These are phyloP conservation scores for Chymomyza caudatula DNA, from an alignment of 2,888 invertebrate species.

Conservation along the genomic window DNA sequence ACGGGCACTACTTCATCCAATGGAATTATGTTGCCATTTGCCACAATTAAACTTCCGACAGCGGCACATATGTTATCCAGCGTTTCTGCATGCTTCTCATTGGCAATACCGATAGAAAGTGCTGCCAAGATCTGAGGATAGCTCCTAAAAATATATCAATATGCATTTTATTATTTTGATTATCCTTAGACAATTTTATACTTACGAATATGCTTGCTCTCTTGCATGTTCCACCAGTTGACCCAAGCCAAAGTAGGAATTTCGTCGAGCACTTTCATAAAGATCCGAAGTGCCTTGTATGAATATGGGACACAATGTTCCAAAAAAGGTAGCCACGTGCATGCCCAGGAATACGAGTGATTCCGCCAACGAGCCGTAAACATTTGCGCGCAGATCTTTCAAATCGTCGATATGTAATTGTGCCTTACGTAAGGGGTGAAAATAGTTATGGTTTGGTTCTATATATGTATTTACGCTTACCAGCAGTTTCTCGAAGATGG, in stretches of 20 bases:
- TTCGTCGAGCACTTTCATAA: slow-evolving; percentile 86
- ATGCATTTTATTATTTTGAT: background rate
- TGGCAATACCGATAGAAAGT: slow-evolving; percentile 83
- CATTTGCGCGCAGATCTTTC: slow-evolving; percentile 82
- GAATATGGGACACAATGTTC: slow-evolving; percentile 82
- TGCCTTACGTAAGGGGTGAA: slow-evolving; percentile 80
- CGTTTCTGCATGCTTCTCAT: slow-evolving; percentile 83
- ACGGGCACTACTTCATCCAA: slow-evolving; percentile 86
- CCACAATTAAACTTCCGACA: slow-evolving; percentile 84
- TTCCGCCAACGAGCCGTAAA: too few relatives aligned
- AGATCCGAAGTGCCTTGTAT: slow-evolving; percentile 81
- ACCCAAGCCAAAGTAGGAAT: slow-evolving; percentile 87
- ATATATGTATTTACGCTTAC: slow-evolving; percentile 79
- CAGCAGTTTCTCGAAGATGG: slow-evolving; percentile 82
- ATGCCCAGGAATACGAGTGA: too few relatives aligned
- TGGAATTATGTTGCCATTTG: slow-evolving; percentile 82
- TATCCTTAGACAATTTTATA: background rate
- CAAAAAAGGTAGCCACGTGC: slow-evolving; percentile 81
- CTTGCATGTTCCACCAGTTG: slow-evolving; percentile 85
- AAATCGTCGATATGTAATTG: slow-evolving; percentile 79
- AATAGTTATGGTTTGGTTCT: background rate
- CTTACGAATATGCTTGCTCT: slow-evolving; percentile 81
- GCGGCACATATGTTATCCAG: slow-evolving; percentile 89
- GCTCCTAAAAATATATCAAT: slow-evolving; percentile 80
- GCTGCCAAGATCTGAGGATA: slow-evolving; percentile 83